Evolutionary conservation across 2,113 vertebrate genomes (phyloP), one percentile per base, ranked within the genome.

Genomic region (Numenius arquata): DNA sequence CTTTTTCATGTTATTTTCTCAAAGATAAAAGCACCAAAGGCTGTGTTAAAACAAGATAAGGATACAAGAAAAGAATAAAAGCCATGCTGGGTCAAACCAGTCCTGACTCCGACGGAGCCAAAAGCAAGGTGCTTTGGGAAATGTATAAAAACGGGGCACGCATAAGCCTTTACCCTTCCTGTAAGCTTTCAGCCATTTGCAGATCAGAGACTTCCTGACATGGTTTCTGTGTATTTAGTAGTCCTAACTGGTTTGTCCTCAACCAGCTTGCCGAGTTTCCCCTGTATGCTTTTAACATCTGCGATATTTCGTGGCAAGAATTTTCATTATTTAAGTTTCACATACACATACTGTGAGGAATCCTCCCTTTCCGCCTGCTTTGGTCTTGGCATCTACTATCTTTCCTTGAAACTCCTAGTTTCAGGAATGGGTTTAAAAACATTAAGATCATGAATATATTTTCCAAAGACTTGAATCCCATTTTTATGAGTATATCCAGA

Each of bases 41-140:
- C 66, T 85, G 66, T 90, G 75, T 90, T 85, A 68, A 90, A 96
- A 91, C 67, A 96, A 94, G 94, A 90, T 94, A 94, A 94, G 90
- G 88, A 45, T 65, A 40, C 5, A 4, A 90, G 48, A 61, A 52
- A 34, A 72, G 88, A 96, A 85, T 88, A 90, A 90, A 91, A 95
- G 53, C 45, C 40, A 0, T 12, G 34, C 82, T 95, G 82, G 92
- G 71, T 93, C 85, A 96, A 43, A 75, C 34, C 67, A 68, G 71
- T 40, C 78, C 48, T 73, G 74, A 79, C 58, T 95, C 66, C 0
- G 0, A 16, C 0, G 1, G 80, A 81, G 84, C 85, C 85, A 47
- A 62, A 68, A 85, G 78, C 56, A 79, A 72, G 77, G 40, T 65
- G 40, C 85, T 90, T 92, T 90, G 88, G 82, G 67, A 93, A 91